Evolutionary conservation across 2,888 invertebrate genomes (phyloP).

Genomic region (Callosobruchus maculatus): DNA sequence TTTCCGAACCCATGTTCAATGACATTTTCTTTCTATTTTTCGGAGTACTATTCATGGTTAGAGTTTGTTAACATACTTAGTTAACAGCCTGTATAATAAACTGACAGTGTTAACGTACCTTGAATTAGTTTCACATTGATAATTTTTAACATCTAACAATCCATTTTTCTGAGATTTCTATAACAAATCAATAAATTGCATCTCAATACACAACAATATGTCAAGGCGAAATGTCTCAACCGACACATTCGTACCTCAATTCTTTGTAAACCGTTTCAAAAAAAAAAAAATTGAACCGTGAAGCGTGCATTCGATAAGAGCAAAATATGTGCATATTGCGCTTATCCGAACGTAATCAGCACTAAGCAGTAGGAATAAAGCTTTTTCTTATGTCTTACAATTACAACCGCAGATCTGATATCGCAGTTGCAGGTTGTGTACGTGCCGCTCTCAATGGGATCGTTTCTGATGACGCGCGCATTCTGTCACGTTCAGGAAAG

Average conservation of each 20-base stretch:
- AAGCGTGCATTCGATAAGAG: not conserved
- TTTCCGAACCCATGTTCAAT: too few species aligned
- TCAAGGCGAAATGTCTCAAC: not conserved
- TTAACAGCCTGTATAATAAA: too few species aligned
- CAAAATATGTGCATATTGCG: not conserved
- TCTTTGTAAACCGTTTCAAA: not conserved
- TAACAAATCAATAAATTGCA: not conserved
- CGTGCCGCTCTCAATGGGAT: not conserved
- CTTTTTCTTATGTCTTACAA: not conserved
- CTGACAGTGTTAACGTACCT: too few species aligned
- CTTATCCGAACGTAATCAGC: not conserved
- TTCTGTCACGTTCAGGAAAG: not conserved
- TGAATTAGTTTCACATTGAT: too few species aligned
- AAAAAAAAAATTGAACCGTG: not conserved
- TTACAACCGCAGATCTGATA: not conserved
- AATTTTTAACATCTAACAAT: too few species aligned
- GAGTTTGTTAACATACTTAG: too few species aligned
- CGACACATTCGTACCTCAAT: not conserved
- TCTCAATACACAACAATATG: not conserved
- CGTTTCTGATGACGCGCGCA: not conserved
- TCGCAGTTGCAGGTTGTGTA: not conserved
- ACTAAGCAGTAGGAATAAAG: not conserved
- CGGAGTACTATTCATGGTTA: too few species aligned
- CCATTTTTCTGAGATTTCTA: too few species aligned
- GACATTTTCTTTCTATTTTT: too few species aligned